A percentile compares a stretch with the other conserved stretches of the same genome.
Conservation (phyloP, 2,888 invertebrate genomes). For the Noctua janthe region DNA sequence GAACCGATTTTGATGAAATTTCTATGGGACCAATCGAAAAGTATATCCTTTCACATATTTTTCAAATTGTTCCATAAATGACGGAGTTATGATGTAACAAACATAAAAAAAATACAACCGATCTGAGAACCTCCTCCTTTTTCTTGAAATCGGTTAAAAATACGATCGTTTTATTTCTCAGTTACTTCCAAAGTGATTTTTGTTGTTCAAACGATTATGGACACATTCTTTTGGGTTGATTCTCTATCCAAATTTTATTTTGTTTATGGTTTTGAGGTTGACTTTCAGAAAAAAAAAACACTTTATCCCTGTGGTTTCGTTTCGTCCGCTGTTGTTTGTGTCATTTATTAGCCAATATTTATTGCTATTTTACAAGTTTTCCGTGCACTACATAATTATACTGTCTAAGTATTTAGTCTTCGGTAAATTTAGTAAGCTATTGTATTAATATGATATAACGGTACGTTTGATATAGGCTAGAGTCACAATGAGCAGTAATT, state of each 20-base stretch:
- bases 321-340: conserved; percentile 55
- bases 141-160: too few species aligned
- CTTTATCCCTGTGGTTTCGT: conserved; percentile 23
- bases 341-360: conserved; percentile 38
- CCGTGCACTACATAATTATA: conserved; percentile 4
- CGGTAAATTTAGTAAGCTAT: conserved; percentile 5
- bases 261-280: conserved; percentile 9
- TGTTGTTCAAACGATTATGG: not conserved
- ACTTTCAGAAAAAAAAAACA: conserved; percentile 23
- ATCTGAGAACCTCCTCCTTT: too few species aligned
- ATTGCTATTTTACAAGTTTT: conserved; percentile 27
- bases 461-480: conserved; percentile 31
- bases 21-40: too few species aligned
- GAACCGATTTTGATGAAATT: too few species aligned
- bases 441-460: conserved; percentile 30
- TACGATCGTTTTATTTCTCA: too few species aligned
- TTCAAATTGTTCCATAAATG: too few species aligned
- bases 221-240: not conserved
- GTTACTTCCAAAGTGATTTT: too few species aligned
- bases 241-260: not conserved
- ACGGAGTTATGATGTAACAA: too few species aligned
- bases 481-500: conserved; percentile 85
- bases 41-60: too few species aligned
- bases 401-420: conserved; percentile 14
- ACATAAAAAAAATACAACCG: too few species aligned